A percentile compares a stretch with the other conserved stretches of the same genome.
Evolutionary conservation across 23 tunicate genomes (phyloP).

Genomic region (Trididemnum clinides): DNA sequence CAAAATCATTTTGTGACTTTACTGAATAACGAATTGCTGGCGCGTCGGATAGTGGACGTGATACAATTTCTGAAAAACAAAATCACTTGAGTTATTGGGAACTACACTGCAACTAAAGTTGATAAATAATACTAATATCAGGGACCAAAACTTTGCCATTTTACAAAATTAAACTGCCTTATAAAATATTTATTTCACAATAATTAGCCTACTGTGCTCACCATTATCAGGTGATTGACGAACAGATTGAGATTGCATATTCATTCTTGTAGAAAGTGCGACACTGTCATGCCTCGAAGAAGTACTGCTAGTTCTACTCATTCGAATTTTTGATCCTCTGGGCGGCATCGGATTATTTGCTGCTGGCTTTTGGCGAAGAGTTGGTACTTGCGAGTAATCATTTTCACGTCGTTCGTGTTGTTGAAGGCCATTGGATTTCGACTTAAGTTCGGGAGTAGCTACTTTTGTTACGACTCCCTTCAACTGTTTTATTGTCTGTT

Average conservation of each 20-base stretch:
- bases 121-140: no score
- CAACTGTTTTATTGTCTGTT: background rate
- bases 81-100: no score
- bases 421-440: background rate
- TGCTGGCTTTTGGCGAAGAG: background rate
- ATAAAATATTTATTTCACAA: no score
- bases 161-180: no score
- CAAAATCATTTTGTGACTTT: background rate
- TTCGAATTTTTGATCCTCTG: background rate
- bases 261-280: no score
- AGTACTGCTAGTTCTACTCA: slow-evolving; percentile 45
- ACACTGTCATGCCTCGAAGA: background rate
- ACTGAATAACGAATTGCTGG: background rate
- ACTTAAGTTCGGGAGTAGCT: slow-evolving; percentile 27
- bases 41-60: background rate
- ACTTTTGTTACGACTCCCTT: slow-evolving; percentile 5
- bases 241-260: no score
- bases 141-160: no score
- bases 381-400: slow-evolving; percentile 57
- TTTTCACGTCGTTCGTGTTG: slow-evolving; percentile 7
- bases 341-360: no score
- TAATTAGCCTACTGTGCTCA: no score
- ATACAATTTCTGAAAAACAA: no score
- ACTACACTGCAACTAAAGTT: no score
- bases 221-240: no score